These are phyloP conservation scores for Propsilocerus akamusi DNA, from an alignment of 1,140 invertebrate genomes.

Conservation along the genomic window DNA sequence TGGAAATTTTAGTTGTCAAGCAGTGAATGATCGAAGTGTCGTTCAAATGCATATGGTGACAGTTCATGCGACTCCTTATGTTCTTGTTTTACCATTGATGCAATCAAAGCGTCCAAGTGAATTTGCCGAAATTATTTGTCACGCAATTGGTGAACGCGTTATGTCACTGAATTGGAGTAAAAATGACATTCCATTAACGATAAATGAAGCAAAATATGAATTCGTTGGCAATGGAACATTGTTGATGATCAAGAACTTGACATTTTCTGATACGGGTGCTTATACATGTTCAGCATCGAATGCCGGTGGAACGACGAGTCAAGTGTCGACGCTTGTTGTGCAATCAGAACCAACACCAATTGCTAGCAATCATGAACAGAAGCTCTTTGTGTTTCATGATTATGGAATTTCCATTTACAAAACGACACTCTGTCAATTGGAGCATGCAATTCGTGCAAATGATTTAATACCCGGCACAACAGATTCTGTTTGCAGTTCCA, in stretches of 20 bases:
- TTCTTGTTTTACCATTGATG: constrained; percentile 44
- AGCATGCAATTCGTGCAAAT: constrained; percentile 53
- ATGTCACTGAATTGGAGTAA: constrained; percentile 52
- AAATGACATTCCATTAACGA: constrained; percentile 44
- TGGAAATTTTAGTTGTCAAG: constrained; percentile 67
- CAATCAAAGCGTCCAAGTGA: constrained; percentile 45
- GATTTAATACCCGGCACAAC: constrained; percentile 56
- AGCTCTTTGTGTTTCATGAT: constrained; percentile 61
- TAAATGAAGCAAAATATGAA: constrained; percentile 35
- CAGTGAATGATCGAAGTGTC: constrained; percentile 50
- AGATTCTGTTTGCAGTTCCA: constrained; percentile 53
- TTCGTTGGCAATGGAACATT: constrained; percentile 52
- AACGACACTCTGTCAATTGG: constrained; percentile 47
- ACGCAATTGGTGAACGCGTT: constrained; percentile 48
- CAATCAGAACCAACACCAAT: constrained; percentile 47
- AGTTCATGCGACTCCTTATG: constrained; percentile 50
- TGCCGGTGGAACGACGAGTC: constrained; percentile 44
- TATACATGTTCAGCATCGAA: constrained; percentile 62
- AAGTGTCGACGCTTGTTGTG: constrained; percentile 50
- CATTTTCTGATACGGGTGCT: constrained; percentile 49
- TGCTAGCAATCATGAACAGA: constrained; percentile 37
- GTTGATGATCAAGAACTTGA: constrained; percentile 41
- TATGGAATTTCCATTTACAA: constrained; percentile 60
- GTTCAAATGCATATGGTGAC: constrained; percentile 57
- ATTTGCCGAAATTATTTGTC: constrained; percentile 46